Evolutionary conservation across 1,140 invertebrate species (phyloP), one percentile per base, ranked within the genome.

Genomic region (Centruroides sculpturatus): DNA sequence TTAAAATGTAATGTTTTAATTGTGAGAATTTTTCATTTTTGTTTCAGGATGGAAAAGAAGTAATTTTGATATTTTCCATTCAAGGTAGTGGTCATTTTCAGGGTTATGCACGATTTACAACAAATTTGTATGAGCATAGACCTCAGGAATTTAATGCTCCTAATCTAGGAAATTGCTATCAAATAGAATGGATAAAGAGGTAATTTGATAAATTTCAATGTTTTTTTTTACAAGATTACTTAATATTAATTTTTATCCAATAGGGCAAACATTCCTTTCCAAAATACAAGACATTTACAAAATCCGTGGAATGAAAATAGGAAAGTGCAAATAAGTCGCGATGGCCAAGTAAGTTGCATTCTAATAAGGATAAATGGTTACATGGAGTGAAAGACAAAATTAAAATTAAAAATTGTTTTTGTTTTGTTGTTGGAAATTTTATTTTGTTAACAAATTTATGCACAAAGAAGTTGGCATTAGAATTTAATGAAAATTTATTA

Each of bases 51-150:
- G 75, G 76, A 8, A 77, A 75, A 64, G 71, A 67, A 35, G 75
- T 79, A 35, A 72, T 75, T 63, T 67, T 80, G 49, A 72, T 80
- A 52, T 80, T 78, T 67, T 78, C 76, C 46, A 70, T 78, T 11
- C 77, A 79, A 68, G 75, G 77, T n/a, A 76, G 74, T 65, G 75
- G 75, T 9, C 74, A 78, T 62, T 80, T 80, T 61, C 78, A 80
- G 67, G 79, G 79, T 46, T 78, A 75, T 70, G 78, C 79, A 8
- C 70, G 66, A 53, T 72, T 80, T 66, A 70, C 66, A 6, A 71
- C 71, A 9, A 61, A 68, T 35, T 66, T 69, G 41, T 66, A 66
- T n/a, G 69, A 72, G 47, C 74, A 78, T 36, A 72, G 69, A 46
- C 69, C 70, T 36, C 69, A 69, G 47, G 77, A 78, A 36, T 74